Evolutionary conservation across 2,888 invertebrate genomes (phyloP).

Genomic region (Archips xylosteana): DNA sequence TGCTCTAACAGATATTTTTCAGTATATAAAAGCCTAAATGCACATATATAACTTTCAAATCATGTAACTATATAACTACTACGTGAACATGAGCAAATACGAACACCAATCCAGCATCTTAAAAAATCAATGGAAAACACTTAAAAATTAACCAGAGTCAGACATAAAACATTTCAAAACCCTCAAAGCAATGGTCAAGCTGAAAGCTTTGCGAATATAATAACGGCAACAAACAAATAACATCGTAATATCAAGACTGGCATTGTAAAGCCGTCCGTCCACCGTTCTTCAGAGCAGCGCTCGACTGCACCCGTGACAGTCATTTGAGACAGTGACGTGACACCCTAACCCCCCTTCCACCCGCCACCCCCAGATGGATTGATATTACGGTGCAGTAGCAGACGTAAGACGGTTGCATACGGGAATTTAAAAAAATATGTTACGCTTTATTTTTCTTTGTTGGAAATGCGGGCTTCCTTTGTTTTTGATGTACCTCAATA

Average conservation of each 20-base stretch:
- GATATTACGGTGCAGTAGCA: constrained; percentile 81
- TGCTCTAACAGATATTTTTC: too few relatives aligned
- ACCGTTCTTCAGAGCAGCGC: constrained; percentile 73
- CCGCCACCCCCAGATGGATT: constrained; percentile 80
- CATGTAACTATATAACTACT: too few relatives aligned
- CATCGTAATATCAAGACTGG: constrained; percentile 73
- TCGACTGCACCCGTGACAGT: constrained; percentile 83
- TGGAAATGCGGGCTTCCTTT: background rate
- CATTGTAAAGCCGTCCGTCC: constrained; percentile 76
- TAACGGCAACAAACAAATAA: constrained; percentile 67
- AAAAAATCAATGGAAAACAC: background rate
- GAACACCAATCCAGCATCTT: too few relatives aligned
- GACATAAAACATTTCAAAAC: constrained; percentile 4
- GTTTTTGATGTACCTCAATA: background rate
- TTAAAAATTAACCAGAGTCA: background rate
- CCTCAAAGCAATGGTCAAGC: constrained; percentile 13
- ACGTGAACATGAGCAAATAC: background rate
- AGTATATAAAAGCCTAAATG: too few relatives aligned
- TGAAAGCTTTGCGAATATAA: constrained; percentile 5
- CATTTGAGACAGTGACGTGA: constrained; percentile 85
- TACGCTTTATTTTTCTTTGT: constrained; percentile 49
- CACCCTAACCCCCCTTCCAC: constrained; percentile 56
- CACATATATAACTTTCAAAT: too few relatives aligned
- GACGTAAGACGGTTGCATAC: constrained; percentile 83
- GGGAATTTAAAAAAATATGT: constrained; percentile 67